These are phyloP conservation scores for Aethes cnicana DNA, from an alignment of 2,888 invertebrate species.

Conservation along the genomic window DNA sequence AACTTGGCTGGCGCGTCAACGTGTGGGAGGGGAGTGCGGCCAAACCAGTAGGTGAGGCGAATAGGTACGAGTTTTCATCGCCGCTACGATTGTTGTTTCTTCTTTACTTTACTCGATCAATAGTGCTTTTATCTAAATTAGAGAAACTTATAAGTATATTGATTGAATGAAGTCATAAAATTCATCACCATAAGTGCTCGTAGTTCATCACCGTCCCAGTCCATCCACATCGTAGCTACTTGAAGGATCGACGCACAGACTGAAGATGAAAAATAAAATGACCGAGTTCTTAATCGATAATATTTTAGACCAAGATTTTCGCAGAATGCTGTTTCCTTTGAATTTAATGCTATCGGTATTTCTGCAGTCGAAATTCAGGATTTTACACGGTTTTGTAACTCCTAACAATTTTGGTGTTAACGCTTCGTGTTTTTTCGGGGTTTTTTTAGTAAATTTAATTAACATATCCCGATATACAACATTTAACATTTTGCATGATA, in stretches of 20 bases:
- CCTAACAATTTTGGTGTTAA: neutral
- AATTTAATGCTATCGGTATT: neutral
- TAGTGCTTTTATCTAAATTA: too few relatives aligned
- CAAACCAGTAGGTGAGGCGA: conserved; percentile 4
- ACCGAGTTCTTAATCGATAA: neutral
- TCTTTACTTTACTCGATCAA: too few relatives aligned
- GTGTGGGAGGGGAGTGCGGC: conserved; percentile 27
- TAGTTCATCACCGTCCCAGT: too few relatives aligned
- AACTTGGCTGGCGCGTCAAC: conserved; percentile 11
- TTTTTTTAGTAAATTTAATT: neutral
- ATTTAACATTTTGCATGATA: too few relatives aligned
- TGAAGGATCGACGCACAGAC: too few relatives aligned
- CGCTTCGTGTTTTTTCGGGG: neutral
- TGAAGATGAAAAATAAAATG: too few relatives aligned
- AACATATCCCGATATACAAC: too few relatives aligned
- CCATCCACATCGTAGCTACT: too few relatives aligned
- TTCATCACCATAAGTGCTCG: too few relatives aligned
- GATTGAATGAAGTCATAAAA: too few relatives aligned
- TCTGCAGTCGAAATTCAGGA: neutral
- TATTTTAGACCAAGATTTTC: neutral
- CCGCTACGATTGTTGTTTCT: too few relatives aligned
- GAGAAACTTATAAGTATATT: too few relatives aligned
- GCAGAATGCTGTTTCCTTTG: neutral
- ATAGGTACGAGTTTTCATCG: neutral
- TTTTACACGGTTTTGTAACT: neutral